Evolutionary conservation across 2,113 vertebrate species (phyloP), one percentile per base, ranked within the genome.

Genomic region (Sylvietta virens): DNA sequence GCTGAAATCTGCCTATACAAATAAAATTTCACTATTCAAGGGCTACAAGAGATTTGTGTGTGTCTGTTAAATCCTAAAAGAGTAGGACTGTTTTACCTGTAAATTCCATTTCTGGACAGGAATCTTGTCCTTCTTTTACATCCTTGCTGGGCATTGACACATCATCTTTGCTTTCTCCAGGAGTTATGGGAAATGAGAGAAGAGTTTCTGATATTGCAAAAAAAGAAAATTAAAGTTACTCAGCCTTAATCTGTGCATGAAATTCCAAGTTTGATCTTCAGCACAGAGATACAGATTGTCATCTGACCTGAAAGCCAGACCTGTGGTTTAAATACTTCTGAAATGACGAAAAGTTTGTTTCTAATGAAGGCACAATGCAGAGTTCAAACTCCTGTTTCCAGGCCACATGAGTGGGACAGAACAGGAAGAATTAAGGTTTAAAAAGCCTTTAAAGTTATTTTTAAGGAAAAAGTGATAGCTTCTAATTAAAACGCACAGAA

Each of bases 31-130:
- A 7, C 50, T 77, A 8, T 77, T 81, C 37, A 54, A 81, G 40
- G 67, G 37, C n/a, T 61, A 21, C 3, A 4, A 64, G 42, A 40
- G 11, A 53, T 77, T 42, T 39, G 12, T 57, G 22, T 37, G 10
- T 48, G 19, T 40, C 10, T 48, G 14, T 51, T 65, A 56, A 64
- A 11, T 67, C n/a, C 24, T 73, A 16, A 15, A 81, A 70, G 18
- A 70, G 15, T 11, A 60, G 19, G 40, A 37, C 10, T n/a, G 62
- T 64, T 82, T 72, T 86, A 96, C 94, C 95, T 93, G 27, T 35
- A 28, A 40, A 1, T 60, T 88, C 78, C 13, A 56, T 76, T 76
- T 57, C 21, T 54, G 39, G 45, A 40, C 3, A 39, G 16, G 53
- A 67, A 45, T 20, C 30, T 30, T 64, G 8, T 42, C 66, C 70